phyloP scores from a whole-genome alignment of 1,140 invertebrate species.

The Magallana gigas region DNA sequence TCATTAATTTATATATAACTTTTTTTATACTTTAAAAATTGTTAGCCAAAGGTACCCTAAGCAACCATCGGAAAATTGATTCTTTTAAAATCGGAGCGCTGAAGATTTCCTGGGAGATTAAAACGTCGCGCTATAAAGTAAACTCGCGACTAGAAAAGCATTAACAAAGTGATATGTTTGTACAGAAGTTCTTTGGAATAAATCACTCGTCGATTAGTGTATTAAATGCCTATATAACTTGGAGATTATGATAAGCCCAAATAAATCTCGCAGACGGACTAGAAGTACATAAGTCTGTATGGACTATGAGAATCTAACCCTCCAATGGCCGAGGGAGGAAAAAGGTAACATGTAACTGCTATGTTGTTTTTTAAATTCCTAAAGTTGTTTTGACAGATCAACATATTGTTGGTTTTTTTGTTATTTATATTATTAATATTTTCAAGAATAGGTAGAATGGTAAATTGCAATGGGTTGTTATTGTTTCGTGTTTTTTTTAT shows the following conservation, averaged over 20 bases:
- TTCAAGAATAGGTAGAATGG: too few relatives aligned
- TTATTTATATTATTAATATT: too few relatives aligned
- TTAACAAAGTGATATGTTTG: slow-evolving; percentile 34
- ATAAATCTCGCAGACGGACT: slow-evolving; percentile 30
- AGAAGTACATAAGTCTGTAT: slow-evolving; percentile 20
- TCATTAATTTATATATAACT: slow-evolving; percentile 3
- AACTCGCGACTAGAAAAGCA: slow-evolving; percentile 20
- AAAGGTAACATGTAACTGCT: background rate
- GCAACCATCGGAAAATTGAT: slow-evolving; percentile 18
- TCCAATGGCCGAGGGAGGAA: slow-evolving; percentile 19
- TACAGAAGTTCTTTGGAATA: slow-evolving; percentile 36
- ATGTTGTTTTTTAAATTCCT: background rate
- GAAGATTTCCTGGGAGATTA: slow-evolving; percentile 27
- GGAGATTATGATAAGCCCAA: slow-evolving; percentile 33
- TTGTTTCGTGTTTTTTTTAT: too few relatives aligned
- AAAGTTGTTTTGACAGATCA: too few relatives aligned
- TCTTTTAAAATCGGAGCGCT: slow-evolving; percentile 17
- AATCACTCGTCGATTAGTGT: slow-evolving; percentile 32
- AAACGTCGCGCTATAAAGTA: background rate
- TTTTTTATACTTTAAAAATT: background rate
- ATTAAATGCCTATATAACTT: slow-evolving; percentile 30
- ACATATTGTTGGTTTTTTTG: too few relatives aligned
- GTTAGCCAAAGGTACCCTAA: background rate
- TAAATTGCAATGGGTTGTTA: too few relatives aligned
- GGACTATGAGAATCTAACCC: background rate